phyloP scores from a whole-genome alignment of 1,140 invertebrate genomes.

The Mizuhopecten yessoensis region DNA sequence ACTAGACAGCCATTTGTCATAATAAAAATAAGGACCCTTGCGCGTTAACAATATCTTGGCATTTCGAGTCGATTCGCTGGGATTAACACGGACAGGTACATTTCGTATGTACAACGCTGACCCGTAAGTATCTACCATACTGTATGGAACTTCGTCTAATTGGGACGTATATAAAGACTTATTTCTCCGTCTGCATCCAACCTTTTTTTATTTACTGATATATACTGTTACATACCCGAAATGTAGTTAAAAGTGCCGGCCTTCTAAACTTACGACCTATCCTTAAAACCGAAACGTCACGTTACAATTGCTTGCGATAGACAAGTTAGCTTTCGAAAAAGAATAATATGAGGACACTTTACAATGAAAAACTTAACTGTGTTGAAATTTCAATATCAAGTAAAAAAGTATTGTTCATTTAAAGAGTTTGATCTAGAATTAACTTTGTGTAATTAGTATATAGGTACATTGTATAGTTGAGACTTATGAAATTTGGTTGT shows the following conservation, averaged over 20 bases:
- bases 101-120: neutral
- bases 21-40: neutral
- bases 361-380: neutral
- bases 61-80: neutral
- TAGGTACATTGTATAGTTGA: neutral
- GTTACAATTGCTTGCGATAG: neutral
- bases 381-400: neutral
- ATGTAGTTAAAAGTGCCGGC: neutral
- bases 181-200: slow-evolving; percentile 14
- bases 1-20: neutral
- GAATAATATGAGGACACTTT: neutral
- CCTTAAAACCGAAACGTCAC: neutral
- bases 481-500: neutral
- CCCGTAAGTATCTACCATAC: neutral
- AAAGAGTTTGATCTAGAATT: too few species aligned
- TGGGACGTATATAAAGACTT: neutral
- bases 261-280: neutral
- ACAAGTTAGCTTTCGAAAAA: neutral
- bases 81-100: neutral
- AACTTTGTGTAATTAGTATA: neutral
- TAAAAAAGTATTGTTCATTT: too few species aligned
- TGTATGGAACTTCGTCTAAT: neutral
- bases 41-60: neutral
- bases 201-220: neutral
- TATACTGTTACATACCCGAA: neutral